Evolutionary conservation across 2,113 vertebrate genomes (phyloP), one percentile per base, ranked within the genome.

Genomic region (Oostethus manadensis): DNA sequence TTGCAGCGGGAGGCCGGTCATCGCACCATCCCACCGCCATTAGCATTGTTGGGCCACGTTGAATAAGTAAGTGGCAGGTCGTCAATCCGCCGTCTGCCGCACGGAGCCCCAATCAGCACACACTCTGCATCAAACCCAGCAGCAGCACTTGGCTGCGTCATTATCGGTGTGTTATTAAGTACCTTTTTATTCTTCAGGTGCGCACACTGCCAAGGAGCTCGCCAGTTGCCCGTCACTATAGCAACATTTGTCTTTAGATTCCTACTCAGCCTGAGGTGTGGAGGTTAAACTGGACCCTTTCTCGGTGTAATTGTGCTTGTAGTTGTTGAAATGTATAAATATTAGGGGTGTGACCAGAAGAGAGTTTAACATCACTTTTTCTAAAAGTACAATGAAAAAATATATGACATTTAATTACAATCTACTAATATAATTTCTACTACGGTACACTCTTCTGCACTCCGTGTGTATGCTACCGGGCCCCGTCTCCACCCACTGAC

Each of bases 31-130:
- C 68, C 78, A 15, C 67, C 66, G 64, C 33, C 62, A 83, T 87
- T 88, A 84, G 85, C 83, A 88, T 86, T 79, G 74, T 72, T 83
- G 79, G 67, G 29, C 65, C 15, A 13, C 15, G 76, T 77, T 87
- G 79, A 88, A 85, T 79, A 81, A 38, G 79, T 76, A 57, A 53
- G 86, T 84, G 42, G 81, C 81, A 55, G 70, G n/a, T n/a, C n/a
- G n/a, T n/a, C n/a, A n/a, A n/a, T n/a, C n/a, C n/a, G n/a, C n/a
- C n/a, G n/a, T n/a, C n/a, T n/a, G n/a, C n/a, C n/a, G n/a, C n/a
- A n/a, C n/a, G 56, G 73, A 56, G 61, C 57, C 64, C 70, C 63
- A 78, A 74, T 81, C 73, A 70, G 46, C 29, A 55, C 51, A 62
- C 44, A 23, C 51, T 64, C 54, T 45, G 65, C 65, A 74, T 77